These are phyloP conservation scores for Meteorus cinctellus DNA, from an alignment of 2,888 invertebrate genomes.

Conservation along the genomic window DNA sequence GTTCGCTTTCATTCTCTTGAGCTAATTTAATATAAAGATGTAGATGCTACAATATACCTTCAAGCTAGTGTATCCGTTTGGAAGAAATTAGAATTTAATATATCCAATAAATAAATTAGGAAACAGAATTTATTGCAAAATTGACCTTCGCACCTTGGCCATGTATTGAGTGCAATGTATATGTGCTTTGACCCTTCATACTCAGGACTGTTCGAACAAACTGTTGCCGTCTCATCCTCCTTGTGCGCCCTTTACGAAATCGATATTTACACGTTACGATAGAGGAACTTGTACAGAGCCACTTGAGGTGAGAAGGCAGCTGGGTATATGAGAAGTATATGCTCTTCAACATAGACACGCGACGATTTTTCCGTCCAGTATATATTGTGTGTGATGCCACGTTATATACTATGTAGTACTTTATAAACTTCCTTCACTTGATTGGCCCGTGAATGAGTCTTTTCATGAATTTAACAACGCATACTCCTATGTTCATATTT, in stretches of 20 bases:
- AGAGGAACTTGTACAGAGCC: constrained; percentile 33
- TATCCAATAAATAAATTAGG: neutral
- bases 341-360: constrained; percentile 35
- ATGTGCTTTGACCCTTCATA: constrained; percentile 44
- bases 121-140: constrained; percentile 14
- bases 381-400: neutral
- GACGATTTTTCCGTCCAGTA: constrained; percentile 32
- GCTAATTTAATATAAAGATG: too few species aligned
- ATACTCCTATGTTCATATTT: neutral
- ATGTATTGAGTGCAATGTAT: constrained; percentile 10
- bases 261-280: constrained; percentile 49
- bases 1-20: too few species aligned
- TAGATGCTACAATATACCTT: too few species aligned
- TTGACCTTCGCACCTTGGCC: constrained; percentile 38
- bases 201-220: constrained; percentile 45
- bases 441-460: constrained; percentile 55
- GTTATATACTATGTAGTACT: neutral
- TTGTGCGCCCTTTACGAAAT: constrained; percentile 34
- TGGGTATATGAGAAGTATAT: constrained; percentile 36
- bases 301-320: constrained; percentile 43
- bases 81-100: neutral
- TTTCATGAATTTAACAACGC: constrained; percentile 52
- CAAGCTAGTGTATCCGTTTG: neutral
- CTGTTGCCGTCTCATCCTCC: constrained; percentile 45
- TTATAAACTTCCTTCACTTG: neutral